These are phyloP conservation scores for Sinocyclocheilus rhinocerous DNA, from an alignment of 2,113 vertebrate genomes.

Conservation along the genomic window DNA sequence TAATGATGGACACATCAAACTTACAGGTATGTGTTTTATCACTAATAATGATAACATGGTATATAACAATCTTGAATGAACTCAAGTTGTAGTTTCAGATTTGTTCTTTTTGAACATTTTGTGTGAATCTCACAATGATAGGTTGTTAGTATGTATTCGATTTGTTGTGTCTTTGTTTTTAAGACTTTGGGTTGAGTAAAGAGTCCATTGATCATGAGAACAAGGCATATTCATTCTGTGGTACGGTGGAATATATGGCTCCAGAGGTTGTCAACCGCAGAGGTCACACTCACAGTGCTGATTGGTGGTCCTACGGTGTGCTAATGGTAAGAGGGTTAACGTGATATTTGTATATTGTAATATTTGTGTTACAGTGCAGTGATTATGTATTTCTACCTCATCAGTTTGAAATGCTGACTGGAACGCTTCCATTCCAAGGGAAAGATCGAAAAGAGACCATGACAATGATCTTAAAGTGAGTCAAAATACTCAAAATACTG, in stretches of 20 bases:
- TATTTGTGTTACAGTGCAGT: background rate
- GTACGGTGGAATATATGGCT: constrained; percentile 99
- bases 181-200: constrained; percentile 97
- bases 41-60: constrained; percentile 36
- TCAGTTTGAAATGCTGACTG: constrained; percentile 99
- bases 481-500: constrained; percentile 46
- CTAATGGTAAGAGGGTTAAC: constrained; percentile 83
- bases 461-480: constrained; percentile 99
- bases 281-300: constrained; percentile 95
- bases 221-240: constrained; percentile 98
- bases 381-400: constrained; percentile 49
- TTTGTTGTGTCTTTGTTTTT: constrained; percentile 58
- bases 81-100: background rate
- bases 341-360: background rate
- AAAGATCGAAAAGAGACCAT: constrained; percentile 99
- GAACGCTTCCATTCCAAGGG: constrained; percentile 97
- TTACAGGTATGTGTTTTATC: constrained; percentile 87
- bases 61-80: background rate
- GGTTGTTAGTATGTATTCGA: constrained; percentile 9
- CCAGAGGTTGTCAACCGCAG: constrained; percentile 65
- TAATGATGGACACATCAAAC: constrained; percentile 96
- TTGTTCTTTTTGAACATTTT: background rate
- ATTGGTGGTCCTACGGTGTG: constrained; percentile 99
- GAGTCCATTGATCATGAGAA: constrained; percentile 96
- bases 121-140: background rate